Evolutionary conservation across 2,113 vertebrate genomes (phyloP), one percentile per base, ranked within the genome.

Genomic region (Atherinomorus stipes): DNA sequence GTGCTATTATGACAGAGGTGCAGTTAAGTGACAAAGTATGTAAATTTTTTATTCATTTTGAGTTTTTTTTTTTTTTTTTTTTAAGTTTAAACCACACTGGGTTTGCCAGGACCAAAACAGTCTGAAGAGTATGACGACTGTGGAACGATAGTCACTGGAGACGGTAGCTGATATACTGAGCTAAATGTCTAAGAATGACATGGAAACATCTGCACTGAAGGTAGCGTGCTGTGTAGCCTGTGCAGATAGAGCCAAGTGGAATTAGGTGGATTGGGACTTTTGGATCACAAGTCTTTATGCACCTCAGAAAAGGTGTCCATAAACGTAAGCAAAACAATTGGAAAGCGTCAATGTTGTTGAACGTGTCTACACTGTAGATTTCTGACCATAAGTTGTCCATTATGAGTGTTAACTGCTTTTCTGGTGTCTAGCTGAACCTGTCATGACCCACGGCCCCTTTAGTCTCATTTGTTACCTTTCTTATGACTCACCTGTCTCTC

Each of bases 171-270:
- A n/a, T 64, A 1, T 2, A 57, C 63, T 61, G 63, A 74, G 53
- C 62, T 73, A 49, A 67, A 80, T 52, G 51, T 85, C 74, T 81
- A 66, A 74, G 66, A 73, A 79, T n/a, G 21, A 76, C 31, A 51
- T 76, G 67, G 64, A 80, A 83, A 70, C 45, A 70, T 53, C 49
- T 12, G 26, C 49, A 59, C n/a, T 22, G 65, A 73, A 63, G 50
- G 64, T 58, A 66, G 12, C 37, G 65, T 42, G 54, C 31, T 34
- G 31, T 53, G 10, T 19, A 50, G 51, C 22, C 28, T 77, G 45
- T 45, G 4, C 42, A 61, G 45, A 62, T 31, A 28, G 13, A 34
- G 9, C 50, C 26, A 64, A 78, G 44, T 38, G 38, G 49, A 61
- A 4, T 31, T 23, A 4, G 19, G 53, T 50, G 25, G 52, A 66